A percentile compares a stretch with the other conserved stretches of the same genome.
Evolutionary conservation across 2,113 vertebrate genomes (phyloP).

Genomic region (Helogale parvula): DNA sequence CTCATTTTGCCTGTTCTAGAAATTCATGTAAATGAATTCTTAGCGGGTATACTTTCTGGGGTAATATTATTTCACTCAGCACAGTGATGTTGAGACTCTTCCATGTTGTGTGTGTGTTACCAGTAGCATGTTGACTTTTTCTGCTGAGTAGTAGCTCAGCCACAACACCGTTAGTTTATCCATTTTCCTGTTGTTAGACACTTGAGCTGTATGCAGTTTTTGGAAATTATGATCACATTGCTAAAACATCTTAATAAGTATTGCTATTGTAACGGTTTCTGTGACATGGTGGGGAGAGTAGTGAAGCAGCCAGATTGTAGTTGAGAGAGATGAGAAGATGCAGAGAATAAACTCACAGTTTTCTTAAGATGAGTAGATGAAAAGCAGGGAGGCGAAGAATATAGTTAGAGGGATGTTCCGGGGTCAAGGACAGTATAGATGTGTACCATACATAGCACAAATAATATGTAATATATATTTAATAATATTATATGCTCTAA

Average conservation of each 20-base stretch:
- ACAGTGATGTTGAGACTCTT: neutral
- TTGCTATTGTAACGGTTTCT: neutral
- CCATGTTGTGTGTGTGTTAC: neutral
- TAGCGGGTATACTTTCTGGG: neutral
- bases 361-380: neutral
- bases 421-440: neutral
- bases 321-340: neutral
- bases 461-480: neutral
- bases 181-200: neutral
- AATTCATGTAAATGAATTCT: neutral
- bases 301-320: neutral
- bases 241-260: neutral
- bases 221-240: neutral
- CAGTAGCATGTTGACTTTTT: neutral
- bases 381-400: neutral
- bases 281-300: neutral
- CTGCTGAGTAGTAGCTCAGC: neutral
- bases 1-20: neutral
- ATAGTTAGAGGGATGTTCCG: neutral
- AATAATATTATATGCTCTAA: neutral
- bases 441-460: neutral
- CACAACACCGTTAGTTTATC: neutral
- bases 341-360: neutral
- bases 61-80: conserved; percentile 12
- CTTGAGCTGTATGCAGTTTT: neutral